These are phyloP conservation scores for Leptatherina wallacei DNA, from an alignment of 2,797 vertebrate species.

Conservation along the genomic window DNA sequence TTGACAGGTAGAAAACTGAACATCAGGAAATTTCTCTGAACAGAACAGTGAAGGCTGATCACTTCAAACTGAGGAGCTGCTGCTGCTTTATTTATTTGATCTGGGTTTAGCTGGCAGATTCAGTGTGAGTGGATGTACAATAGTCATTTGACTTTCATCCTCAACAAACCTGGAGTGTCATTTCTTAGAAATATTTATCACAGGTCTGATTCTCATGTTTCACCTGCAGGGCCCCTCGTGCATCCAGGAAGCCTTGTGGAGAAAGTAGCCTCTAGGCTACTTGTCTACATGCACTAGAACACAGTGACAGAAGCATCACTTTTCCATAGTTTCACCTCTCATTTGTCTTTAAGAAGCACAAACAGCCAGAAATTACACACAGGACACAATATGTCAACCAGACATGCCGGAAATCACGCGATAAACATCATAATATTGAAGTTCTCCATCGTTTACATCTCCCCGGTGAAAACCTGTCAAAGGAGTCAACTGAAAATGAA, in stretches of 20 bases:
- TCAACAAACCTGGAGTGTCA: conserved; percentile 43
- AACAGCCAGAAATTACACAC: conserved; percentile 14
- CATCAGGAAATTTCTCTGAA: conserved; percentile 27
- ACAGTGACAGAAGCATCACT: neutral
- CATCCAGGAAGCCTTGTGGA: neutral
- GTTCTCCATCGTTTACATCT: neutral
- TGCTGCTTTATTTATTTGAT: conserved; percentile 43
- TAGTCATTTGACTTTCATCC: conserved; percentile 59
- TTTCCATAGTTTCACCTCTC: conserved; percentile 4
- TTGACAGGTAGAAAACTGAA: conserved; percentile 37
- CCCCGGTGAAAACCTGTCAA: neutral
- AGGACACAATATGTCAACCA: conserved; percentile 30
- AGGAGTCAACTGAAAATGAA: neutral
- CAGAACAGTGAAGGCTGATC: conserved; percentile 23
- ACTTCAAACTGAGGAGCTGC: conserved; percentile 20
- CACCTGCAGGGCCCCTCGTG: neutral
- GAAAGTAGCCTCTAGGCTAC: no score
- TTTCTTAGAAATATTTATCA: conserved; percentile 32
- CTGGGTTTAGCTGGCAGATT: conserved; percentile 30
- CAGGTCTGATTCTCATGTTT: conserved; percentile 43
- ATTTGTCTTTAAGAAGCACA: conserved; percentile 22
- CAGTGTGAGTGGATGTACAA: conserved; percentile 50
- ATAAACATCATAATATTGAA: neutral
- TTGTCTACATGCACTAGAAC: neutral
- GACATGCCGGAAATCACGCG: conserved; percentile 13